Base-by-base conservation (phyloP, 2,888 invertebrate genomes). In the Lasius fuliginosus region DNA sequence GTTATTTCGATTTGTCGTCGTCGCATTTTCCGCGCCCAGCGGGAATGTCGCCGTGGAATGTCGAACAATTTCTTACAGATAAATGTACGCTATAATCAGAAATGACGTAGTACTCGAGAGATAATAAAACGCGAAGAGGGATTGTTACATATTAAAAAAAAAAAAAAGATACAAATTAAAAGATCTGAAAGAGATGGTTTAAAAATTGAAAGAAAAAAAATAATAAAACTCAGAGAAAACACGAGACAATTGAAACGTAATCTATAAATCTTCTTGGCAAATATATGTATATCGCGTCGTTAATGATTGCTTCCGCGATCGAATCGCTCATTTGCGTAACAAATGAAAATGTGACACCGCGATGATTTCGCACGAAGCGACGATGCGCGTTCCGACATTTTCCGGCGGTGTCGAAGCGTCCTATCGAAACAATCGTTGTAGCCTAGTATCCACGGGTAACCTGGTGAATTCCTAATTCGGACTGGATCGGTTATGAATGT, bases 401-500 rank as follows among this genome's bases (percentile, higher is more conserved):
- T 12, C 67, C 40, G 53, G 53, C 53, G 18, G n/a, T 42, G 40
- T 40, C 36, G 40, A 56, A 27, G 60, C 71, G 33, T 69, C 9
- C 8, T 40, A 33, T 23, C 33, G 73, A 71, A 81, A 73, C 71
- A 81, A 81, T 73, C 79, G 49, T 71, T 71, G 58, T 18, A 71
- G 46, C 71, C 53, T 62, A 56, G 33, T 18, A 60, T 0, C 27
- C 23, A 46, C 33, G 71, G 58, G 33, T 79, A 58, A 71, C 69
- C 23, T 42, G 42, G 73, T 23, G 46, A 68, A 73, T 58, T 64
- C 53, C 85, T 87, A 83, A 87, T 87, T 84, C 85, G 49, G 67
- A 67, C 27, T 56, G 33, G 53, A 84, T 76, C 83, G 71, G 85
- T 88, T 89, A 88, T 89, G 85, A 89, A 86, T 84, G 85, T 87